A percentile compares a stretch with the other conserved stretches of the same genome.
Conservation (phyloP, 2,113 vertebrate species). For the Misgurnus anguillicaudatus region DNA sequence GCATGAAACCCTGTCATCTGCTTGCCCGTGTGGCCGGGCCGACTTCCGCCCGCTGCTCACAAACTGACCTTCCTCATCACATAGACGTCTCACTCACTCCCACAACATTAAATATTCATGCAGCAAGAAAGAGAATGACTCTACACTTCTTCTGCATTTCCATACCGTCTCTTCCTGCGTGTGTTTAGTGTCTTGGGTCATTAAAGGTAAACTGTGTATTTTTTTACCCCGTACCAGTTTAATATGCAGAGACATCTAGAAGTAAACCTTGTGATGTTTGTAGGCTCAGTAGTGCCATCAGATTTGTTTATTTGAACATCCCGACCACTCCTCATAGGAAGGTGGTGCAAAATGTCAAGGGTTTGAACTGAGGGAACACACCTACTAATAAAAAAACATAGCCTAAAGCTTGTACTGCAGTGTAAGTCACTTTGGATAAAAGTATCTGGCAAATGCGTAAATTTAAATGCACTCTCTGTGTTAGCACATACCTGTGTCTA, state of each 20-base stretch:
- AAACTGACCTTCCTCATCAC: slow-evolving; percentile 71
- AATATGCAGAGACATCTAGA: no score
- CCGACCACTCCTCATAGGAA: no score
- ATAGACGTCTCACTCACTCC: slow-evolving; percentile 62
- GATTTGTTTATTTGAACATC: no score
- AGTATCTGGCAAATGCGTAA: no score
- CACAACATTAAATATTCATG: slow-evolving; percentile 74
- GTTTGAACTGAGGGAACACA: no score
- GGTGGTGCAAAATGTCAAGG: no score
- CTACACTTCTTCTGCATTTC: slow-evolving; percentile 51
- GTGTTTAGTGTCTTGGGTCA: slow-evolving; percentile 1
- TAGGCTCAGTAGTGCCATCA: no score
- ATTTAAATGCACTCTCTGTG: neutral
- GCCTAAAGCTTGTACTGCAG: no score
- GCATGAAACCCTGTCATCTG: slow-evolving; percentile 68
- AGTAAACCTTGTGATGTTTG: no score
- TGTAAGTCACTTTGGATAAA: no score
- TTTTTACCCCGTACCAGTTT: no score
- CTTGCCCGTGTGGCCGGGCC: slow-evolving; percentile 58
- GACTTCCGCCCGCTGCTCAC: slow-evolving; percentile 62
- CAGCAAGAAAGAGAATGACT: slow-evolving; percentile 52
- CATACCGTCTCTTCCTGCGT: slow-evolving; percentile 57
- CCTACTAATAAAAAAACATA: no score
- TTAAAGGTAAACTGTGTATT: neutral
- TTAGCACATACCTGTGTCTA: neutral